Percentiles rank a stretch among this genome's conserved stretches.
Conservation (phyloP, 2,888 invertebrate genomes). For the Papilio elwesi region DNA sequence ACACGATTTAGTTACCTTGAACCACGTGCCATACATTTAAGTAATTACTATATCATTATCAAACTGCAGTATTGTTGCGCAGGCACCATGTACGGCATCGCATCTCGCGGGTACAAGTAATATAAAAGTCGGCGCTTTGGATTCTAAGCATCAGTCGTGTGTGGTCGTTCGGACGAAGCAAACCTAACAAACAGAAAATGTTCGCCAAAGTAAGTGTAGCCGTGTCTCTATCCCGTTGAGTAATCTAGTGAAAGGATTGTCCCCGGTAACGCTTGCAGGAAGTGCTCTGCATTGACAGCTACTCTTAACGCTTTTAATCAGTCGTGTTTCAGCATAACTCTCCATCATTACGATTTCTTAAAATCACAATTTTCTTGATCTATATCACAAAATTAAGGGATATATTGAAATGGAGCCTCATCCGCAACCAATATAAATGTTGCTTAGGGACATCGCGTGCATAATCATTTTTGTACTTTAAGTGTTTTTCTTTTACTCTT, state of each 20-base stretch:
- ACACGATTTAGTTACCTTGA: constrained; percentile 73
- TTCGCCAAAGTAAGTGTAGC: constrained; percentile 80
- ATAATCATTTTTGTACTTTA: no score
- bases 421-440: background rate
- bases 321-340: background rate
- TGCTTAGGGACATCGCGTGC: no score
- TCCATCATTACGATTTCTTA: background rate
- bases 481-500: no score
- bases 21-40: constrained; percentile 74
- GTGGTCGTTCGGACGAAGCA: constrained; percentile 79
- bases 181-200: constrained; percentile 81
- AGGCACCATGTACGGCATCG: constrained; percentile 64
- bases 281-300: constrained; percentile 44
- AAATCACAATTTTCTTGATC: background rate
- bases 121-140: constrained; percentile 76
- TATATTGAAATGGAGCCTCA: no score
- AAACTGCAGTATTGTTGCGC: constrained; percentile 82
- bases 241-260: constrained; percentile 67
- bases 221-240: constrained; percentile 48
- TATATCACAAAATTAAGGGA: background rate
- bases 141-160: constrained; percentile 79
- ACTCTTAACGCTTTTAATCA: background rate
- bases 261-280: constrained; percentile 37
- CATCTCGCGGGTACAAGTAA: constrained; percentile 75
- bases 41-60: constrained; percentile 80